Conservation (phyloP, 2,113 vertebrate genomes). For the Rhineura floridana region DNA sequence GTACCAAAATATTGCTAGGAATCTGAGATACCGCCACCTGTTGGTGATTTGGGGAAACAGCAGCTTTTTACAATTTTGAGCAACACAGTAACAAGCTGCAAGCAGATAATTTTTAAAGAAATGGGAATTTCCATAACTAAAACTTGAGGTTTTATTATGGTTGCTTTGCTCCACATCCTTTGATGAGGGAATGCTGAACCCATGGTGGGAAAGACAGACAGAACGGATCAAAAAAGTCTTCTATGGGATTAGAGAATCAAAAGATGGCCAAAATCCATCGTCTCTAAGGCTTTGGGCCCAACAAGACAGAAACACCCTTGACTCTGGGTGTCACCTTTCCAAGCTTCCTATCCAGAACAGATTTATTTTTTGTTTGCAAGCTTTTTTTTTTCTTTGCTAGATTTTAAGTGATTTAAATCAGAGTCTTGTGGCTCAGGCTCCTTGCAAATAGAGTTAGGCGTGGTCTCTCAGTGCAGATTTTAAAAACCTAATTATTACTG, state of each 20-base stretch:
- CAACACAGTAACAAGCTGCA: no score
- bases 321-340: background rate
- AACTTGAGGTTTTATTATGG: background rate
- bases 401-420: conserved; percentile 10
- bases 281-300: background rate
- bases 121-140: background rate
- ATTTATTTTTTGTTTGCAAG: no score
- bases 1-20: fast-evolving
- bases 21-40: background rate
- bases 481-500: background rate
- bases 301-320: background rate
- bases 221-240: background rate
- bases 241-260: background rate
- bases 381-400: no score
- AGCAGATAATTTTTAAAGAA: background rate
- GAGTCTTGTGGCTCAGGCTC: conserved; percentile 24
- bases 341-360: no score
- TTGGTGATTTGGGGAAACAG: background rate
- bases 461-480: background rate
- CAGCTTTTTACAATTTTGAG: background rate
- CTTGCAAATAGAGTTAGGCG: conserved; percentile 54
- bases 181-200: background rate
- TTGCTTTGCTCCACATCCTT: background rate
- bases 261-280: background rate
- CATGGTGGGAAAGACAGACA: background rate